phyloP scores from a whole-genome alignment of 2,113 vertebrate species.

The Mionectes macconnelli region DNA sequence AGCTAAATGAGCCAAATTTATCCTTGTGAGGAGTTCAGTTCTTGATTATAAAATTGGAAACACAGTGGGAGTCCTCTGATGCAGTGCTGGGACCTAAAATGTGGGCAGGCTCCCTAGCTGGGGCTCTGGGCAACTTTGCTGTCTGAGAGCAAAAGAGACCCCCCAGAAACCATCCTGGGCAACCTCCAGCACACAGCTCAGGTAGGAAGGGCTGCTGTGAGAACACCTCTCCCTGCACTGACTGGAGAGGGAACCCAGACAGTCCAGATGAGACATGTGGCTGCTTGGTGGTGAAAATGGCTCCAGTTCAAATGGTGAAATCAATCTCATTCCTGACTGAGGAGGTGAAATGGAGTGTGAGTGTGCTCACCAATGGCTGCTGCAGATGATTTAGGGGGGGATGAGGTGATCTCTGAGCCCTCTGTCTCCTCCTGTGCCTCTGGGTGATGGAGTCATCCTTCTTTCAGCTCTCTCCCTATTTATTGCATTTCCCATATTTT shows the following conservation, averaged over 20 bases:
- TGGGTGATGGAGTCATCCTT: neutral
- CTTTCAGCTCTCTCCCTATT: neutral
- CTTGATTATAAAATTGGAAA: neutral
- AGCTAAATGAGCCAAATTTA: neutral
- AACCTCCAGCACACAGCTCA: neutral
- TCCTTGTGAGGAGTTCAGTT: neutral
- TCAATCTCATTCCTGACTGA: neutral
- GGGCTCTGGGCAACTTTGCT: neutral
- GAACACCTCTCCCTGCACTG: neutral
- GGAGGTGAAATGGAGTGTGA: neutral
- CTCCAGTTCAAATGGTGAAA: neutral
- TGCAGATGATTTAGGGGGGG: neutral
- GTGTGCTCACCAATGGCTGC: neutral
- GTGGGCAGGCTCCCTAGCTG: neutral
- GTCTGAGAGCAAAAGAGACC: neutral
- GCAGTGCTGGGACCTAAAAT: neutral
- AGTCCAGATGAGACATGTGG: neutral
- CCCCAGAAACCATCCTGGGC: neutral
- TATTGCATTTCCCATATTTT: neutral
- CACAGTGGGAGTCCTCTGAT: neutral
- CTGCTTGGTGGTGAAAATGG: neutral
- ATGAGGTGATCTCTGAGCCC: neutral
- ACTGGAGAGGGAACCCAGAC: neutral
- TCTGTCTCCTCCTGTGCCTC: neutral
- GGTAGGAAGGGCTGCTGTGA: neutral